Base-by-base conservation (phyloP, 2,797 vertebrate species). In the Myripristis murdjan region DNA sequence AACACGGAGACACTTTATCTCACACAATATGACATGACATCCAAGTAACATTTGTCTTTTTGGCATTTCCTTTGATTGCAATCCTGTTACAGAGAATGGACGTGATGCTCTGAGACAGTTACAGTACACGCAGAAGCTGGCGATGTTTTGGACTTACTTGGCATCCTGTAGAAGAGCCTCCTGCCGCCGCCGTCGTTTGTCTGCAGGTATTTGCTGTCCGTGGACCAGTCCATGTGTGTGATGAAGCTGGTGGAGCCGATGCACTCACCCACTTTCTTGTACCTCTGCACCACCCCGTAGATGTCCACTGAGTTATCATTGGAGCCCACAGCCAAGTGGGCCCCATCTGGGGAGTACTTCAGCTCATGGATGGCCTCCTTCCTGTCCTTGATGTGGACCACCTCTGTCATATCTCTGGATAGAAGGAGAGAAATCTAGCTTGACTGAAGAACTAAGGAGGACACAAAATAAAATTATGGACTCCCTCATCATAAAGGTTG, bases 311-410 rank as follows among this genome's bases (percentile, higher is more conserved):
- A 97, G 85, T 96, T 97, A 71, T 99, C 98, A 70, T 98, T 99
- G 84, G 97, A 99, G 54, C 97, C 98, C 71, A 99, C 98, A 47
- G 98, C 97, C 88, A 99, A 93, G 84, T 97, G 96, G 57, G 93
- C 94, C 26, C 98, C 98, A 69, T 99, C 98, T 20, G 97, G 96
- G 62, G 98, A 99, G 82, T 99, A 99, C 91, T 99, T 99, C 77
- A 99, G 93, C 90, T 99, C 98, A 72, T 99, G 98, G 87, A 99
- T 97, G 76, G 98, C 97, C 92, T 99, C 98, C 85, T 99, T 99
- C 88, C 98, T 95, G 92, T 99, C 98, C 94, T 99, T 98, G 91
- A 99, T 95, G 93, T 99, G 98, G 70, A 99, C 97, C 88, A 99
- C 98, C 92, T 99, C 98, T 8, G 98, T 99, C 98, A 99, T 99